A percentile compares a stretch with the other conserved stretches of the same genome.
phyloP scores from a whole-genome alignment of 1,140 invertebrate genomes.

The Chrysopa pallens region DNA sequence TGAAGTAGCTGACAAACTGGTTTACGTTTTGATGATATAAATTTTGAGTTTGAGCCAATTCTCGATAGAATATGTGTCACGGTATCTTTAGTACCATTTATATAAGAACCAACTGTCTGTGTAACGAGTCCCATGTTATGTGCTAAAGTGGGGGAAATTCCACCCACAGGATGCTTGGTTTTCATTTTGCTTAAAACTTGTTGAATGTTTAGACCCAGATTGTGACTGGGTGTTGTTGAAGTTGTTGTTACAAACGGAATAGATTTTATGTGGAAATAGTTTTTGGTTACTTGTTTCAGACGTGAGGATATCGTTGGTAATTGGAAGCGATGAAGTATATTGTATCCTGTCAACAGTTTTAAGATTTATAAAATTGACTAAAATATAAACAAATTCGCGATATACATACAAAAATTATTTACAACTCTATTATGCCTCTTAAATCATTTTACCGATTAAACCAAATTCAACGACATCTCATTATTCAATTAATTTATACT shows the following conservation, averaged over 20 bases:
- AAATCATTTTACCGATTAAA: no score
- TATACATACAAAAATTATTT: no score
- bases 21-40: not conserved
- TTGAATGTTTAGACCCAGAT: slow-evolving; percentile 35
- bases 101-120: not conserved
- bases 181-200: slow-evolving; percentile 32
- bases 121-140: slow-evolving; percentile 21
- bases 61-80: not conserved
- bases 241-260: slow-evolving; percentile 35
- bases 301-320: slow-evolving; percentile 30
- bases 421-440: no score
- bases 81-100: not conserved
- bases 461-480: no score
- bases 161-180: slow-evolving; percentile 19
- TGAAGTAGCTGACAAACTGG: not conserved
- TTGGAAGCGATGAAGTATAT: slow-evolving; percentile 17
- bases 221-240: slow-evolving; percentile 30
- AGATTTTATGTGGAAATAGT: slow-evolving; percentile 25
- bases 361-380: no score
- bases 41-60: not conserved
- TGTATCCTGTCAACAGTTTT: no score
- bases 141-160: slow-evolving; percentile 19
- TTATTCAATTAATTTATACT: no score
- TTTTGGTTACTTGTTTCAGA: slow-evolving; percentile 26
- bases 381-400: no score